Evolutionary conservation across 2,797 vertebrate genomes (phyloP).

Genomic region (Odontamblyopus lacepedii): DNA sequence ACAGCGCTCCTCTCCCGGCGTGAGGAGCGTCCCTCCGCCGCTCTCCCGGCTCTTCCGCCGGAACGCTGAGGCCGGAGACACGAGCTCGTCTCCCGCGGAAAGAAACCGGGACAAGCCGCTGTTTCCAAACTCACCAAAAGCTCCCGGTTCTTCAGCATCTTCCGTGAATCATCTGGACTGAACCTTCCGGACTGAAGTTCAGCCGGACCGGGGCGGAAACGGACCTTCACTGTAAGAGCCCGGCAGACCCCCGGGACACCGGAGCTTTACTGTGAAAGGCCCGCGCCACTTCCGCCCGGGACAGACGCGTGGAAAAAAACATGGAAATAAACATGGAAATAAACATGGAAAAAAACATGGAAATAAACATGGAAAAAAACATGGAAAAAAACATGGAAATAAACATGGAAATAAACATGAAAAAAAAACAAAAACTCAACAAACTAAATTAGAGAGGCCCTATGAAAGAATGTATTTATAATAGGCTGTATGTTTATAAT

Average conservation of each 20-base stretch:
- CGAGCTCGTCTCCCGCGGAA: not conserved
- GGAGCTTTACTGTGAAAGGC: not conserved
- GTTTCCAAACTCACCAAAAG: constrained; percentile 70
- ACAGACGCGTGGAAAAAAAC: no score
- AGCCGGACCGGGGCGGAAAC: not conserved
- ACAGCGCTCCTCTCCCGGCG: not conserved
- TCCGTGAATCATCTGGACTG: constrained; percentile 59
- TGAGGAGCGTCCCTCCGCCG: not conserved
- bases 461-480: no score
- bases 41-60: not conserved
- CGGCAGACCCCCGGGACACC: no score
- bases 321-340: no score
- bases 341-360: no score
- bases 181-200: constrained; percentile 13
- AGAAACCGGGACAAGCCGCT: not conserved
- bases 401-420: no score
- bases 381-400: no score
- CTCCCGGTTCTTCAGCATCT: constrained; percentile 81
- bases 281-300: not conserved
- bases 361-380: no score
- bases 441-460: no score
- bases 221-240: not conserved
- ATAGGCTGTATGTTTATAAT: no score
- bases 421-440: no score
- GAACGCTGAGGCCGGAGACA: no score